Conservation (phyloP, 2,888 invertebrate species). For the Habrosyne pyritoides region DNA sequence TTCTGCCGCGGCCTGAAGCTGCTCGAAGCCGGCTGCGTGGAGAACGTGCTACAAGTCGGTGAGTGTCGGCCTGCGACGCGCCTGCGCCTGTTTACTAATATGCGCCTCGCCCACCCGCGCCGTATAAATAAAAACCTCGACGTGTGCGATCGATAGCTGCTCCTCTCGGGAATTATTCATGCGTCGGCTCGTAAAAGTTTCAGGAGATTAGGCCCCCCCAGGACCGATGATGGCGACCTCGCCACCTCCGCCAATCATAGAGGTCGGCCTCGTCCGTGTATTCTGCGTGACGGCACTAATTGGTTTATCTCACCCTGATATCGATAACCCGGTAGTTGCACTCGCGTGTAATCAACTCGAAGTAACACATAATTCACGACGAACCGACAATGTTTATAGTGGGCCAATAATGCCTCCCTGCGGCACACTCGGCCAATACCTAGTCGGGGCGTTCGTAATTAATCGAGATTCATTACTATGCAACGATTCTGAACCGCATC, state of each 20-base stretch:
- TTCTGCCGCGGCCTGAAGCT: conserved; percentile 94
- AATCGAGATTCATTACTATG: conserved; percentile 53
- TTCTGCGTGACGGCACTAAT: conserved; percentile 44
- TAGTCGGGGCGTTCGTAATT: conserved; percentile 49
- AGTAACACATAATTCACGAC: conserved; percentile 46
- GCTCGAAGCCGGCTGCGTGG: conserved; percentile 91
- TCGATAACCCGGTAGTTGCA: conserved; percentile 55
- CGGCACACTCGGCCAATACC: conserved; percentile 44
- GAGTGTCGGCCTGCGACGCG: conserved; percentile 80
- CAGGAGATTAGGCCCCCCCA: conserved; percentile 72
- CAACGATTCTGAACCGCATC: conserved; percentile 44
- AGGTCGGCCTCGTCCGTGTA: conserved; percentile 29
- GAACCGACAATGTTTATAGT: conserved; percentile 27
- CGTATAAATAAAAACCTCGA: conserved; percentile 83
- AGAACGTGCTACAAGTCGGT: conserved; percentile 95
- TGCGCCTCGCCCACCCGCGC: conserved; percentile 83
- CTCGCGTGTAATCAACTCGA: conserved; percentile 56
- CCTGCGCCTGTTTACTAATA: conserved; percentile 83
- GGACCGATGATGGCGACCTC: conserved; percentile 43
- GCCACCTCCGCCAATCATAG: conserved; percentile 30
- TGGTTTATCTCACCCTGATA: conserved; percentile 50
- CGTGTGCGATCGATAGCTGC: conserved; percentile 83
- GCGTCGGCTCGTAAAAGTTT: conserved; percentile 76
- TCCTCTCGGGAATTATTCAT: conserved; percentile 83
- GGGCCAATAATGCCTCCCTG: conserved; percentile 49